Percentiles rank a stretch among this genome's conserved stretches.
Evolutionary conservation across 2,888 invertebrate genomes (phyloP).

Genomic region (Drosophila borealis): DNA sequence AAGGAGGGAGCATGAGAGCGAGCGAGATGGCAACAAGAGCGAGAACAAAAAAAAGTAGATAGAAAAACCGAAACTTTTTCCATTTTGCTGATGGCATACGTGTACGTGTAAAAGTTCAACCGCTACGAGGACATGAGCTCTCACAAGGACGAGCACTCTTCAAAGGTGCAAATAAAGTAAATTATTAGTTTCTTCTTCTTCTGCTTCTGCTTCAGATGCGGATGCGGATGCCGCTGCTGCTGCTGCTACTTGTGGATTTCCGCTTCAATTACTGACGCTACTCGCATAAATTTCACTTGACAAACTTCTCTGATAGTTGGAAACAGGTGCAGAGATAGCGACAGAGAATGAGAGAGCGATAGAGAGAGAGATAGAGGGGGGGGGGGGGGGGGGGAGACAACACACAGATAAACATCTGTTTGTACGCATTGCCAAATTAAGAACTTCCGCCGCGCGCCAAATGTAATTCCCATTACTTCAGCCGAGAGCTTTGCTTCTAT

Average conservation of each 20-base stretch:
- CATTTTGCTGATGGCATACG: constrained; percentile 73
- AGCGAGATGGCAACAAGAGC: not conserved
- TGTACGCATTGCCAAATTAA: constrained; percentile 65
- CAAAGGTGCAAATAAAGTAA: constrained; percentile 80
- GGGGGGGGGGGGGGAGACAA: not conserved
- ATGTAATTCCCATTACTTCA: constrained; percentile 31
- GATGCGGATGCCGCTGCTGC: constrained; percentile 14
- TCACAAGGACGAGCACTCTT: constrained; percentile 56
- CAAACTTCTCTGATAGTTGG: constrained; percentile 70
- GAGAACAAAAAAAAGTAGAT: constrained; percentile 3
- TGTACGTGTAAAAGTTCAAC: constrained; percentile 67
- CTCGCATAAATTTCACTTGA: constrained; percentile 79
- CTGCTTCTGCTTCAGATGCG: constrained; percentile 26
- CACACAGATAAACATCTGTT: constrained; percentile 31
- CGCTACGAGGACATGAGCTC: constrained; percentile 39
- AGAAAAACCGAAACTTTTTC: constrained; percentile 67
- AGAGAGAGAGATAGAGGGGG: not conserved
- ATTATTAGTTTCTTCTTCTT: constrained; percentile 71
- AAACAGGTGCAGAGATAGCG: not conserved
- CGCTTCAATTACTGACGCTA: constrained; percentile 72
- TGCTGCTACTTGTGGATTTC: constrained; percentile 74
- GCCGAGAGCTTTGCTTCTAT: not conserved
- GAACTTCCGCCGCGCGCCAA: constrained; percentile 53
- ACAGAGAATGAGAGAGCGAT: not conserved
- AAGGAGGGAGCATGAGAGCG: constrained; percentile 5